phyloP scores from a whole-genome alignment of 2,113 vertebrate species.

The Gallinago media region DNA sequence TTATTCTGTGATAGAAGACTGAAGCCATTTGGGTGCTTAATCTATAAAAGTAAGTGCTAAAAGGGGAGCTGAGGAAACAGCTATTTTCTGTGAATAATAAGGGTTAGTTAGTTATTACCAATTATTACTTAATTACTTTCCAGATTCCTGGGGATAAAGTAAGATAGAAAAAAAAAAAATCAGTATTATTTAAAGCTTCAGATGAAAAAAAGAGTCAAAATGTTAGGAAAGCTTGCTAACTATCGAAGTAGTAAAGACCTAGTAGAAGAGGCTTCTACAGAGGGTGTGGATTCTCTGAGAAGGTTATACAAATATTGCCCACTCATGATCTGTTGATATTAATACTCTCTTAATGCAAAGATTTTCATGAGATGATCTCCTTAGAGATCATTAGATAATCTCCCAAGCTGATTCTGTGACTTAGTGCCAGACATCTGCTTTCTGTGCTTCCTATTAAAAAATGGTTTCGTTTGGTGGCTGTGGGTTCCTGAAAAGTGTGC shows the following conservation, averaged over 20 bases:
- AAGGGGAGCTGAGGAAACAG: not conserved
- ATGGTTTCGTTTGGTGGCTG: not conserved
- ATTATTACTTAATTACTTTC: not conserved
- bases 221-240: not conserved
- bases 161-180: not conserved
- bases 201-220: not conserved
- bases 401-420: not conserved
- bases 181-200: not conserved
- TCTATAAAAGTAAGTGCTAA: not conserved
- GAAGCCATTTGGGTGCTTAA: not conserved
- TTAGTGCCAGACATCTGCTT: not conserved
- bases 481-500: not conserved
- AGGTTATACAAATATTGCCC: not conserved
- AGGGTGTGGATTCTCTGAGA: not conserved
- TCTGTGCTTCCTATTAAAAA: not conserved
- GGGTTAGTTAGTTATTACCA: not conserved
- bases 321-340: not conserved
- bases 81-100: not conserved
- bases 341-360: not conserved
- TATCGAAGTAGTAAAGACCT: not conserved
- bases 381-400: not conserved
- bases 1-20: not conserved
- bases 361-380: not conserved
- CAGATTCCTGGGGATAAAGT: not conserved
- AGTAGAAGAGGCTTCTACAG: not conserved